Percentiles rank a stretch among this genome's conserved stretches.
These are phyloP conservation scores for Gambusia yucatana DNA, from an alignment of 2,797 vertebrate species.

Conservation along the genomic window DNA sequence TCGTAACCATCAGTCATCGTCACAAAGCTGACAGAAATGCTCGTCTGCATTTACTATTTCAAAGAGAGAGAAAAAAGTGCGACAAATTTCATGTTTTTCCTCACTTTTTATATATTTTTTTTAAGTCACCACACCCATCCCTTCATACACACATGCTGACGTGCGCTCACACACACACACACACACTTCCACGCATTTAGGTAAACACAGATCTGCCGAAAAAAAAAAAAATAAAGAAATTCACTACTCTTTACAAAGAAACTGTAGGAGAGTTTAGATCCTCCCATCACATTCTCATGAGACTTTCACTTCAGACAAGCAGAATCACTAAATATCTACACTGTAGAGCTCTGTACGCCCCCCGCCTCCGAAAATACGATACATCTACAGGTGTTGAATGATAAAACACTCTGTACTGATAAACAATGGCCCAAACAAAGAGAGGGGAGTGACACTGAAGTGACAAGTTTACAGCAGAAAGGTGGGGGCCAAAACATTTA, in stretches of 20 bases:
- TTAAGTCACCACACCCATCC: constrained; percentile 60
- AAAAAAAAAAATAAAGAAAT: constrained; percentile 22
- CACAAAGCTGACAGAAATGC: constrained; percentile 74
- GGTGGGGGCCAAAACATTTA: constrained; percentile 4
- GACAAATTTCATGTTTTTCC: constrained; percentile 56
- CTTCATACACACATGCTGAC: constrained; percentile 63
- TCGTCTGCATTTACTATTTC: constrained; percentile 65
- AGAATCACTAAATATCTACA: constrained; percentile 39
- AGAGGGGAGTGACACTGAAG: constrained; percentile 38
- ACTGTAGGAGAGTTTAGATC: constrained; percentile 38
- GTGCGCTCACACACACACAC: constrained; percentile 42
- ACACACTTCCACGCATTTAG: constrained; percentile 46
- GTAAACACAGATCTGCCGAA: constrained; percentile 68
- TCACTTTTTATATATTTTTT: constrained; percentile 26
- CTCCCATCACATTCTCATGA: constrained; percentile 54
- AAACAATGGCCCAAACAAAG: constrained; percentile 37
- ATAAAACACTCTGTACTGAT: constrained; percentile 34
- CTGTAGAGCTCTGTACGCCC: constrained; percentile 20
- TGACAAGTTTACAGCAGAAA: constrained; percentile 67
- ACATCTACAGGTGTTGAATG: constrained; percentile 43
- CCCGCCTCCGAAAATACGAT: constrained; percentile 21
- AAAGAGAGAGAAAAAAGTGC: constrained; percentile 63
- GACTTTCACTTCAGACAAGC: constrained; percentile 55
- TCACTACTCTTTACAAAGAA: constrained; percentile 51
- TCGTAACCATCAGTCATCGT: constrained; percentile 66